Conservation (phyloP, 1,140 invertebrate species). For the Ceratina japonica region DNA sequence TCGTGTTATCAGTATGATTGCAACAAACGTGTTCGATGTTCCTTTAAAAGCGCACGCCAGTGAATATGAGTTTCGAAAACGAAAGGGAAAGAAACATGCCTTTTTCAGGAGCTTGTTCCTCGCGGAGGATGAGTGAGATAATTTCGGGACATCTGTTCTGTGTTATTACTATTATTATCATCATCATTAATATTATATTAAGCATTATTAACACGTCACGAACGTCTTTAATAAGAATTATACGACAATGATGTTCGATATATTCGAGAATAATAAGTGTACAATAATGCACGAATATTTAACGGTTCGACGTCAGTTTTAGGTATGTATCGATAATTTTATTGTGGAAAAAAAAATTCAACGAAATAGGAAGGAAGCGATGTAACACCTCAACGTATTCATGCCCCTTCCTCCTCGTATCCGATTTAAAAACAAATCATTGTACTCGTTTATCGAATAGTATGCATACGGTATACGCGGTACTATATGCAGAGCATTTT, state of each 20-base stretch:
- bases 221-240: constrained; percentile 61
- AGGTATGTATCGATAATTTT: constrained; percentile 43
- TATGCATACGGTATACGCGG: constrained; percentile 37
- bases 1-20: constrained; percentile 42
- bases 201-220: constrained; percentile 45
- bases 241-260: constrained; percentile 75
- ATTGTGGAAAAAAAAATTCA: constrained; percentile 31
- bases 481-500: constrained; percentile 34
- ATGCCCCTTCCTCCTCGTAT: constrained; percentile 45
- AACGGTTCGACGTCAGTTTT: constrained; percentile 43
- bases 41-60: constrained; percentile 68
- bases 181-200: constrained; percentile 5
- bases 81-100: constrained; percentile 3
- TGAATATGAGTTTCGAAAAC: constrained; percentile 52
- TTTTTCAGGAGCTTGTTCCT: constrained; percentile 35
- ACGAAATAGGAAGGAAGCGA: constrained; percentile 36
- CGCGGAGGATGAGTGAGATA: constrained; percentile 41
- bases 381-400: constrained; percentile 55
- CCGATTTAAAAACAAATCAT: constrained; percentile 35
- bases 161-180: not conserved
- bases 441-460: constrained; percentile 51
- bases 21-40: constrained; percentile 70
- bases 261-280: constrained; percentile 61
- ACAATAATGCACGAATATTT: constrained; percentile 53
- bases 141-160: not conserved